These are phyloP conservation scores for Trimorus sp. DNA, from an alignment of 2,888 invertebrate genomes.

Conservation along the genomic window DNA sequence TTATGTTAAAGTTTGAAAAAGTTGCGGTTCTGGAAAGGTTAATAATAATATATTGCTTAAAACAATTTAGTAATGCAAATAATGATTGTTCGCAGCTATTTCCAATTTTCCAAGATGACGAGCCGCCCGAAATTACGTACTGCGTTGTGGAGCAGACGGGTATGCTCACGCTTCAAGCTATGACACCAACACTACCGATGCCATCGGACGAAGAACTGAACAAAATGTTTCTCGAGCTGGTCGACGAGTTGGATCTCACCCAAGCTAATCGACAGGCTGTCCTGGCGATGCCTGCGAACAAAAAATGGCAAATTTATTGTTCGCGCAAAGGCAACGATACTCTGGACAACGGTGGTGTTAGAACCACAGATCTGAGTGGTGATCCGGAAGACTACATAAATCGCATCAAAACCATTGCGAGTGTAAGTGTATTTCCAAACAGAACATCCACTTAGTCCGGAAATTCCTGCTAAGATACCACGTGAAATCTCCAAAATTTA, in stretches of 20 bases:
- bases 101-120: slow-evolving; percentile 87
- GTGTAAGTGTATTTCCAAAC: too few relatives aligned
- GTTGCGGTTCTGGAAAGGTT: too few relatives aligned
- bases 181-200: slow-evolving; percentile 96
- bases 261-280: slow-evolving; percentile 97
- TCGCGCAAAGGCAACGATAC: slow-evolving; percentile 89
- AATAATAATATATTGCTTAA: too few relatives aligned
- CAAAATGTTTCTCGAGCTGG: slow-evolving; percentile 96
- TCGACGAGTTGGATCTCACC: slow-evolving; percentile 96
- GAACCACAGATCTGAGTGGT: slow-evolving; percentile 87
- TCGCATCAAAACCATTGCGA: slow-evolving; percentile 90
- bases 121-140: slow-evolving; percentile 97
- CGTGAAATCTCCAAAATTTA: too few relatives aligned
- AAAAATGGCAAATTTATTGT: slow-evolving; percentile 99
- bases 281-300: slow-evolving; percentile 95
- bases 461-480: too few relatives aligned
- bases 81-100: slow-evolving; percentile 49
- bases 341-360: slow-evolving; percentile 82
- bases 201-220: slow-evolving; percentile 96
- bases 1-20: too few relatives aligned
- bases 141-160: slow-evolving; percentile 96
- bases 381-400: slow-evolving; percentile 96
- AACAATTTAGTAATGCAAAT: too few relatives aligned
- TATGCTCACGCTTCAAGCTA: slow-evolving; percentile 91
- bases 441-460: too few relatives aligned